Percentiles rank a stretch among this genome's conserved stretches.
These are phyloP conservation scores for Temnopleurus reevesii DNA, from an alignment of 53 echinoderm and acorn worm species.

Conservation along the genomic window DNA sequence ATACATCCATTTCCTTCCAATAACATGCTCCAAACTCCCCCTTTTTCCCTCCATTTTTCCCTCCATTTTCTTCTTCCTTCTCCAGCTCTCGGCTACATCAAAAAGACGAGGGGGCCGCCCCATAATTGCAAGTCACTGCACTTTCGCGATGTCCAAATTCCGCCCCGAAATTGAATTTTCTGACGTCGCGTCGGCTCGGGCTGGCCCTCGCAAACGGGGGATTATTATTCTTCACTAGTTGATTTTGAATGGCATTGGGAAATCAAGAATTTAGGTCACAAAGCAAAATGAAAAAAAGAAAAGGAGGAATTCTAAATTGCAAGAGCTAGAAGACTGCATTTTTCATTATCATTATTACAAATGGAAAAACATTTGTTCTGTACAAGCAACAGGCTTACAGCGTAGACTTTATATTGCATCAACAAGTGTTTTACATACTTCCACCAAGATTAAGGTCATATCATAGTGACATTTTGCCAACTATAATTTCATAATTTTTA, in stretches of 20 bases:
- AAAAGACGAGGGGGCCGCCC: neutral
- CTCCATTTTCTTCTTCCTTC: neutral
- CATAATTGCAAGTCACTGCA: conserved; percentile 37
- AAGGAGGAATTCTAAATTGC: neutral
- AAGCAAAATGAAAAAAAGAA: no score
- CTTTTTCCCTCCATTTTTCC: neutral
- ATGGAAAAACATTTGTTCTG: neutral
- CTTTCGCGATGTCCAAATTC: conserved; percentile 23
- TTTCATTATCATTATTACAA: neutral
- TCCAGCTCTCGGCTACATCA: conserved; percentile 6
- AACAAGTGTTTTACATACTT: conserved; percentile 9
- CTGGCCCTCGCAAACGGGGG: neutral
- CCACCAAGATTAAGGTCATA: no score
- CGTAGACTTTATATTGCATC: neutral
- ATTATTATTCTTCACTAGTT: conserved; percentile 13
- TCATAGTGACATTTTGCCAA: no score
- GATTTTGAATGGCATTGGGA: conserved; percentile 37
- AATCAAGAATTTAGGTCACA: neutral
- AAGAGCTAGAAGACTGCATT: neutral
- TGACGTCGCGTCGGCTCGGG: neutral
- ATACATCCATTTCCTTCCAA: conserved; percentile 33
- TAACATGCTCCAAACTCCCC: conserved; percentile 10
- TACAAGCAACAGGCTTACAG: no score
- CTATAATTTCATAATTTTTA: no score
- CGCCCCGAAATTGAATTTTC: conserved; percentile 29